Base-by-base conservation (phyloP, 2,888 invertebrate genomes). In the Ypsolopha sequella region DNA sequence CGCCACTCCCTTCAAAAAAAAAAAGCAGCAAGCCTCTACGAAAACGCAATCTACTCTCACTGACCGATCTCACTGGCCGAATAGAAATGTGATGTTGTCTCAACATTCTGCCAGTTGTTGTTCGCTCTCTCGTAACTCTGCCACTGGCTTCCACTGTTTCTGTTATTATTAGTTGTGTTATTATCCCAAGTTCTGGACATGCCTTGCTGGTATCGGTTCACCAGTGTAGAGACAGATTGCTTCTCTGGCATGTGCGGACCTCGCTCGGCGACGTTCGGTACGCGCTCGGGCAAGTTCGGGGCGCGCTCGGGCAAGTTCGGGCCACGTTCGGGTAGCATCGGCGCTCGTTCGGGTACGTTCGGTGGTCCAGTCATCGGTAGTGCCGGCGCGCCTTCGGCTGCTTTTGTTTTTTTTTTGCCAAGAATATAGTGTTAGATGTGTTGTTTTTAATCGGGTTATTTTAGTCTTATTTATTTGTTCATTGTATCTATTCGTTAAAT, bases 51-150 rank as follows among this genome's bases (percentile, higher is more conserved):
- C 33, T 6, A 13, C 33, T 36, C 24, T 9, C 51, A 81, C 86
- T 84, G 69, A 87, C 87, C 86, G 53, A 76, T 73, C 51, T 87
- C 87, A 59, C 73, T 74, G 36, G 82, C 70, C 3, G 80, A 66
- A 59, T 86, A 87, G 64, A 82, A 80, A 53, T 82, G 81, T 10
- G 85, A 76, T 0, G 81, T 70, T 7, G 68, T 75, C 55, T 80
- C 80, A 48, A 71, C 73, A 43, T 59, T 69, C 57, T 76, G 77
- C 68, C 76, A 77, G 53, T 80, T 78, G 55, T 78, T 76, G 55
- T 74, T 76, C 54, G 64, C 65, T 0, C 65, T 52, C 57, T 71
- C 69, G 35, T 62, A 53, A 24, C 49, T 48, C 52, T 60, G 59
- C 24, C 56, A 58, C 6, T 41, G 58, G 53, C 55, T 63, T 6